Percentiles rank a stretch among this genome's conserved stretches.
These are phyloP conservation scores for Leptocoma aspasia DNA, from an alignment of 2,113 vertebrate species.

Conservation along the genomic window DNA sequence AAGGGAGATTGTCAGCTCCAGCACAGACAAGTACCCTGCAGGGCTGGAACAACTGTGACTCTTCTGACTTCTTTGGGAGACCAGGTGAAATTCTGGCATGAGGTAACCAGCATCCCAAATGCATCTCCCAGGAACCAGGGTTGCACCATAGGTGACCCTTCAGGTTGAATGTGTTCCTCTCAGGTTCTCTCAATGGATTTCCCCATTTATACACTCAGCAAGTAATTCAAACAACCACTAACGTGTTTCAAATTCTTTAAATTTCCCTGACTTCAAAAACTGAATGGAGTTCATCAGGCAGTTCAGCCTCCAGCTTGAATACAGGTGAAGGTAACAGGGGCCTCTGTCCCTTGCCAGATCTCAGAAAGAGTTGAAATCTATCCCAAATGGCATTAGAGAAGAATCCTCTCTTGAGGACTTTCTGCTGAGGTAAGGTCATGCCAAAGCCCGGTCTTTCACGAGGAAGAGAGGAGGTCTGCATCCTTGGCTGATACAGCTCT, in stretches of 20 bases:
- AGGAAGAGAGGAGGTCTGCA: background rate
- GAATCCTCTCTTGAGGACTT: background rate
- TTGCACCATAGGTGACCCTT: background rate
- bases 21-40: background rate
- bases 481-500: background rate
- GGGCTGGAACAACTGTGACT: background rate
- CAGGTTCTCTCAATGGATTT: background rate
- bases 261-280: background rate
- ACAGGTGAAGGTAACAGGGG: background rate
- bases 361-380: background rate
- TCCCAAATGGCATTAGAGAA: background rate
- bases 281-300: background rate
- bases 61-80: background rate
- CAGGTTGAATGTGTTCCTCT: background rate
- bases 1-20: conserved; percentile 2
- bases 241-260: background rate
- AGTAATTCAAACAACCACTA: background rate
- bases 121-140: background rate
- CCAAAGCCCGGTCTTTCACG: background rate
- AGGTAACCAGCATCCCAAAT: background rate
- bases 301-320: background rate
- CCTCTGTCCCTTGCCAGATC: background rate
- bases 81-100: background rate
- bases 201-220: background rate
- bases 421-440: background rate